Evolutionary conservation across 2,113 vertebrate species (phyloP).

Genomic region (Gallinago paraguaiae): DNA sequence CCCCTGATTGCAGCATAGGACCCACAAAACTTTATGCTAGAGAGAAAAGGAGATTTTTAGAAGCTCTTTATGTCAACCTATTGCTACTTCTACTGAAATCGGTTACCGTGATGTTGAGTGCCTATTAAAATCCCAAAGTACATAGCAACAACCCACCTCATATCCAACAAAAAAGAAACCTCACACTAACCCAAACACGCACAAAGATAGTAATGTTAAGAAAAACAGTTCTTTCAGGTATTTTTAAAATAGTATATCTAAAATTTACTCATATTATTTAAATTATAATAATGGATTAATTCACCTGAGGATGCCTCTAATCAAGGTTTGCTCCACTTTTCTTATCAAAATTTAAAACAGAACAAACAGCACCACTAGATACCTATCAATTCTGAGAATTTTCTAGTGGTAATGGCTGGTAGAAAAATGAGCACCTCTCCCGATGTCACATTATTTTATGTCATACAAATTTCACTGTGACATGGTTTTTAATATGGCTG

Average conservation of each 20-base stretch:
- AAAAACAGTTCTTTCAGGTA: not conserved
- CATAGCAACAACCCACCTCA: not conserved
- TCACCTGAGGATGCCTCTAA: not conserved
- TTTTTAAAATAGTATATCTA: not conserved
- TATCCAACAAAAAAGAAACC: not conserved
- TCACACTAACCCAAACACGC: fast-evolving
- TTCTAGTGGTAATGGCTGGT: not conserved
- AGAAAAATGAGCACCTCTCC: not conserved
- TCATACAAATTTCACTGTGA: not conserved
- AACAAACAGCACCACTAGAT: not conserved
- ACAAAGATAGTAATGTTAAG: not conserved
- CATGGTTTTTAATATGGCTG: not conserved
- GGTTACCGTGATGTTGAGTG: not conserved
- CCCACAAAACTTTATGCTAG: not conserved
- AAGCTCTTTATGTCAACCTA: not conserved
- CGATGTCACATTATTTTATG: not conserved
- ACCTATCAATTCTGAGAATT: not conserved
- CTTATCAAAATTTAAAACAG: not conserved
- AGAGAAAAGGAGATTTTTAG: not conserved
- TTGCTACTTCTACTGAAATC: not conserved
- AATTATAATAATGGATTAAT: not conserved
- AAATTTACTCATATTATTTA: not conserved
- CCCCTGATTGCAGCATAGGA: not conserved
- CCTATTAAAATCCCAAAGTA: not conserved
- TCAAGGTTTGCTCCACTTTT: not conserved